phyloP scores from a whole-genome alignment of 2,797 vertebrate genomes.

The Notolabrus celidotus region DNA sequence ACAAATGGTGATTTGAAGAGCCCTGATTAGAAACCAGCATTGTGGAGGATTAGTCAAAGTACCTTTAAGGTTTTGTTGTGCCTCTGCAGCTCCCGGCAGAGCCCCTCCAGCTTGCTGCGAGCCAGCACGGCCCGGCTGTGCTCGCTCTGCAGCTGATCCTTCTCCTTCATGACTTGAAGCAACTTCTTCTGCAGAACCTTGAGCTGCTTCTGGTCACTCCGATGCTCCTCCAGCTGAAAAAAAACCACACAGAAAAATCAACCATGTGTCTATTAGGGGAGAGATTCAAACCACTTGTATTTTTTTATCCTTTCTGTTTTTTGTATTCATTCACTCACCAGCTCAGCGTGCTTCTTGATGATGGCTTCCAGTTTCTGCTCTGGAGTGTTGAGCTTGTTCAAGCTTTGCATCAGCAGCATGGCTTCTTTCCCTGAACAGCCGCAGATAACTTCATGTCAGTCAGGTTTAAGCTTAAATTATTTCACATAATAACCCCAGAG shows the following conservation, averaged over 20 bases:
- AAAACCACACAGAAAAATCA: slow-evolving; percentile 17
- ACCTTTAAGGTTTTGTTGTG: slow-evolving; percentile 99
- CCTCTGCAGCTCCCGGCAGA: slow-evolving; percentile 97
- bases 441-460: slow-evolving; percentile 3
- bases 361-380: slow-evolving; percentile 95
- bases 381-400: slow-evolving; percentile 92
- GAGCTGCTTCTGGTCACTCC: slow-evolving; percentile 93
- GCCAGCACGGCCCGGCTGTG: slow-evolving; percentile 95
- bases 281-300: not conserved
- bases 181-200: slow-evolving; percentile 95
- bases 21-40: not conserved
- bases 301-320: not conserved
- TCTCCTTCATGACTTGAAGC: slow-evolving; percentile 93
- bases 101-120: slow-evolving; percentile 96
- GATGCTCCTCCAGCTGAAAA: slow-evolving; percentile 93
- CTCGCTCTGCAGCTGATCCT: slow-evolving; percentile 96
- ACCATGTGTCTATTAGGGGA: no score
- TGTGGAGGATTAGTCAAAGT: not conserved
- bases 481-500: not conserved
- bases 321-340: slow-evolving; percentile 86
- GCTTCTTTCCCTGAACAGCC: slow-evolving; percentile 92
- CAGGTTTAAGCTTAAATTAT: not conserved
- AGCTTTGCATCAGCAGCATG: slow-evolving; percentile 93
- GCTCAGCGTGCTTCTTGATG: slow-evolving; percentile 96
- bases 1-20: not conserved